A percentile compares a stretch with the other conserved stretches of the same genome.
These are phyloP conservation scores for Centropyge bicolor DNA, from an alignment of 2,797 vertebrate genomes.

Conservation along the genomic window DNA sequence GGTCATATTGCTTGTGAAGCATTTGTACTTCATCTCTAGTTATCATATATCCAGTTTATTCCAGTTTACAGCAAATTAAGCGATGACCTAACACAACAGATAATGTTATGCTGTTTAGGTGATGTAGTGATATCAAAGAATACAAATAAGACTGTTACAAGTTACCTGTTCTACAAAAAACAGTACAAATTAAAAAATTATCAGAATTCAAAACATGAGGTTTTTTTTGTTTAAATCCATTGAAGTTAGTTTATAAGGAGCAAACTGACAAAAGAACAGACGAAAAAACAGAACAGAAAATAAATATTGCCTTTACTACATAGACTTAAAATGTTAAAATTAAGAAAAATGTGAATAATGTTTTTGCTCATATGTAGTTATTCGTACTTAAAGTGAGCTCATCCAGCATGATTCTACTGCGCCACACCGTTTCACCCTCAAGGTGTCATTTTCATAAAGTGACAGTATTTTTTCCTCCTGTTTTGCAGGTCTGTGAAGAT, in stretches of 20 bases:
- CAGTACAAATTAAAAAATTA: no score
- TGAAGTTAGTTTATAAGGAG: no score
- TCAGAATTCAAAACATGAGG: not conserved
- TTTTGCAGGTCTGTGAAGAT: constrained; percentile 69
- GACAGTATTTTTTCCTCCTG: constrained; percentile 8
- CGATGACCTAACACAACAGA: no score
- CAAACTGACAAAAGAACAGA: no score
- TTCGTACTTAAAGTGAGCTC: not conserved
- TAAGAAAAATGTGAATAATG: not conserved
- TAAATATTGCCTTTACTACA: not conserved
- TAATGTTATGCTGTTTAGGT: no score
- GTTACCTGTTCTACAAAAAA: no score
- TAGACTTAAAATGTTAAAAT: not conserved
- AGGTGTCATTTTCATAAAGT: constrained; percentile 9
- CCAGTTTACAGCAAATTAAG: no score
- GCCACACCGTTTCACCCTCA: not conserved
- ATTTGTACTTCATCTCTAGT: no score
- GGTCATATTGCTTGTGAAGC: no score
- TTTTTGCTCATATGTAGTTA: not conserved
- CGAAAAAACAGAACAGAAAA: not conserved
- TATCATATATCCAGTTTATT: no score
- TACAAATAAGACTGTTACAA: not conserved
- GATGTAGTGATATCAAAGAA: not conserved
- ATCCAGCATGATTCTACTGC: not conserved
- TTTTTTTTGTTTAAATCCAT: no score